Conservation (phyloP, 2,113 vertebrate species). For the Tonatia bakeri region DNA sequence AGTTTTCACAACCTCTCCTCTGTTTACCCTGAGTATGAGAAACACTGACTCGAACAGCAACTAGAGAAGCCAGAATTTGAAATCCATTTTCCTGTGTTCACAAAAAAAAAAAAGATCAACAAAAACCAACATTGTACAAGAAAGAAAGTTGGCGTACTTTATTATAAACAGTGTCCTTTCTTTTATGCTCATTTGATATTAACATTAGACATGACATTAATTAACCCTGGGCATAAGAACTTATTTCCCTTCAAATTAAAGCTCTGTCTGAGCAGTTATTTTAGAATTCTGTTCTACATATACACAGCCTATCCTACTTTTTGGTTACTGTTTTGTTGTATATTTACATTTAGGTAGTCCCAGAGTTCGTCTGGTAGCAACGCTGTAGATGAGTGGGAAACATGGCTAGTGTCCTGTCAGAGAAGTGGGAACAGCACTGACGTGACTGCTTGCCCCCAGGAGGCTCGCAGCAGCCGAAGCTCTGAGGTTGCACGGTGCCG, state of each 20-base stretch:
- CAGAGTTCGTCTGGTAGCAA: not conserved
- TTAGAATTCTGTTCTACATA: not conserved
- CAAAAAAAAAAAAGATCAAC: not conserved
- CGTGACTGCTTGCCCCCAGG: not conserved
- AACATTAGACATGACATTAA: not conserved
- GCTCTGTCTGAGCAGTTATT: not conserved
- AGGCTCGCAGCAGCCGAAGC: not conserved
- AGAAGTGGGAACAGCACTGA: not conserved
- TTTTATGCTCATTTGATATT: not conserved
- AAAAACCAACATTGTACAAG: not conserved
- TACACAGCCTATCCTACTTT: not conserved
- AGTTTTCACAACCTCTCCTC: not conserved
- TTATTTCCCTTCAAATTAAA: not conserved
- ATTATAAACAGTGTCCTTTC: not conserved
- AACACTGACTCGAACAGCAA: not conserved
- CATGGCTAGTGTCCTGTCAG: not conserved
- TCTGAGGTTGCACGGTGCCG: conserved; percentile 36
- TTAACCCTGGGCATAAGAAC: not conserved
- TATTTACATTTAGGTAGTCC: conserved; percentile 6
- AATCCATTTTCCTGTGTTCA: not conserved
- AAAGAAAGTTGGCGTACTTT: not conserved
- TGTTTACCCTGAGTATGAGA: not conserved
- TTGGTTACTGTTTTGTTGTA: not conserved
- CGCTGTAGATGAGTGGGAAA: conserved; percentile 4
- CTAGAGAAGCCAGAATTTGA: not conserved